Base-by-base conservation (phyloP, 1,140 invertebrate species). In the Drosophila subobscura region DNA sequence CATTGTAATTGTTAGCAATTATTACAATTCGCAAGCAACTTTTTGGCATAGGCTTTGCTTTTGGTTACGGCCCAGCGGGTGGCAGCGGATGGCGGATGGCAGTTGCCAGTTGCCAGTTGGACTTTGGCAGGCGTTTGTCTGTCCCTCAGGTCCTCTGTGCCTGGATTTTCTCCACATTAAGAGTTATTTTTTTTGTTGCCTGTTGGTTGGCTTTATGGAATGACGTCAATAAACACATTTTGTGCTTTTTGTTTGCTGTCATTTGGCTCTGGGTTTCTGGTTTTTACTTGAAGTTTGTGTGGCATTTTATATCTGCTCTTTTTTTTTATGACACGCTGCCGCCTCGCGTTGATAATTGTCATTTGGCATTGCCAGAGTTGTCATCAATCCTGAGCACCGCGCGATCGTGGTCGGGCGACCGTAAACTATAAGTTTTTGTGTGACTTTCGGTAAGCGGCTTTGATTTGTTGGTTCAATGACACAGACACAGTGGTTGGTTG, bases 151-250 rank as follows among this genome's bases (percentile, higher is more conserved):
- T 68, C 65, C 65, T 68, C 65, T 50, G 45, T 55, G 50, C 70
- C 53, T 40, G 64, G 73, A 86, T 85, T 84, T 85, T 85, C 80
- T 77, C 67, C 72, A 72, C 81, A 77, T 71, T 63, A 64, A 68
- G 56, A 67, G 49, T 54, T 47, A 56, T 68, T 61, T 53, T 56
- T 27, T 8, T 44, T 29, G 29, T 56, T 53, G 51, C 40, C 52
- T 67, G 72, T 27, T 37, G 33, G 10, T 37, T 37, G 33, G 33
- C 33, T 79, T 66, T 77, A 77, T 51, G 49, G 57, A 74, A 73
- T 85, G 81, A 85, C 81, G 81, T 85, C 81, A 85, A 85, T 84
- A 79, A 79, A 85, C 76, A 85, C 76, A 85, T 84, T 77, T 84
- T 49, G 60, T 20, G 68, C 74, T 84, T 63, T 76, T 78, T 79